These are phyloP conservation scores for Anneissia japonica DNA, from an alignment of 35 echinoderm and acorn worm genomes.

Conservation along the genomic window DNA sequence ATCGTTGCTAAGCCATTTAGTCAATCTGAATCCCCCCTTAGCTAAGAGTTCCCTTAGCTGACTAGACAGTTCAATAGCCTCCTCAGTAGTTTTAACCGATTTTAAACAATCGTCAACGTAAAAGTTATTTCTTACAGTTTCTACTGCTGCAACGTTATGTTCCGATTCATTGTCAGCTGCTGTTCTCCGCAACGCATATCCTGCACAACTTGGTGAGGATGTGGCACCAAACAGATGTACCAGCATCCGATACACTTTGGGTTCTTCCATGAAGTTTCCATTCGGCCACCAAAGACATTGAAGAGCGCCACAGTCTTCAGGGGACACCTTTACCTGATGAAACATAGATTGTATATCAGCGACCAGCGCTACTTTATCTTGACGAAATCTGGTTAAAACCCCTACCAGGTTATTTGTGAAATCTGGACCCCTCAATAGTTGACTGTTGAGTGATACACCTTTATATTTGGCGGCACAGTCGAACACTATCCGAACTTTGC, in stretches of 20 bases:
- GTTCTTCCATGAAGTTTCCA: not conserved
- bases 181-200: not conserved
- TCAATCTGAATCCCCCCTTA: conserved; percentile 4
- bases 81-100: not conserved
- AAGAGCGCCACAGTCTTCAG: not conserved
- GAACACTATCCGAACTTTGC: conserved; percentile 53
- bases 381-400: conserved; percentile 27
- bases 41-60: not conserved
- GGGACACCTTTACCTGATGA: conserved; percentile 17
- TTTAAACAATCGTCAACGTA: conserved; percentile 34
- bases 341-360: conserved; percentile 28
- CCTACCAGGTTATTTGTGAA: conserved; percentile 28
- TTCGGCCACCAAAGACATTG: conserved; percentile 22
- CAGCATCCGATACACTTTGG: not conserved
- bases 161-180: not conserved
- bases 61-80: not conserved
- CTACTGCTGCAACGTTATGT: not conserved
- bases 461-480: conserved; percentile 40
- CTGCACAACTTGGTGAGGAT: conserved; percentile 20
- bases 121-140: not conserved
- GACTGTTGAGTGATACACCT: conserved; percentile 32
- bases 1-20: conserved; percentile 17
- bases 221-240: conserved; percentile 34
- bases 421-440: conserved; percentile 18
- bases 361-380: conserved; percentile 28